Percentiles rank a stretch among this genome's conserved stretches.
Evolutionary conservation across 2,113 vertebrate genomes (phyloP).

Genomic region (Thinocorus orbignyianus): DNA sequence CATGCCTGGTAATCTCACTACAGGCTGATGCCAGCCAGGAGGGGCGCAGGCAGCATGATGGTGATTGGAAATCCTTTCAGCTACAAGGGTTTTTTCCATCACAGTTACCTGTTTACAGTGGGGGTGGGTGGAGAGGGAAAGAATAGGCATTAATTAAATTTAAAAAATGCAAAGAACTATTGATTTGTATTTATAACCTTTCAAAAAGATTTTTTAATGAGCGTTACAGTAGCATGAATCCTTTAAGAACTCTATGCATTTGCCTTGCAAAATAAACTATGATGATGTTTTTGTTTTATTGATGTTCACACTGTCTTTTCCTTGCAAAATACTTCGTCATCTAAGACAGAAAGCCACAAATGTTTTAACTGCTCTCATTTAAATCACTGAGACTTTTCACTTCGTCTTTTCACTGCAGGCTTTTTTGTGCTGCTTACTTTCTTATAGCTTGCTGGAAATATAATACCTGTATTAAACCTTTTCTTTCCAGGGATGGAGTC

Average conservation of each 20-base stretch:
- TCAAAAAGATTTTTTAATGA: not conserved
- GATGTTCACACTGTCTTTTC: not conserved
- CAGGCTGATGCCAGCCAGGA: not conserved
- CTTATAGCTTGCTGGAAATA: not conserved
- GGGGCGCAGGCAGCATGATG: not conserved
- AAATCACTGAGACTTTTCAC: not conserved
- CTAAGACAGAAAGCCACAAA: not conserved
- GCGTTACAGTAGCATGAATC: not conserved
- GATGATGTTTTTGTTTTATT: not conserved
- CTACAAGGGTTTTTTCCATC: not conserved
- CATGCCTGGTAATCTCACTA: not conserved
- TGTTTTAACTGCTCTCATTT: not conserved
- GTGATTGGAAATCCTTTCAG: not conserved
- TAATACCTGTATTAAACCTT: not conserved
- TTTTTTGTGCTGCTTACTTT: not conserved
- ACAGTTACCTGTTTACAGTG: not conserved
- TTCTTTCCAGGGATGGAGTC: not conserved
- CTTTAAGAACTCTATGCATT: not conserved
- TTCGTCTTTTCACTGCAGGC: not conserved
- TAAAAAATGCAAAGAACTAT: not conserved
- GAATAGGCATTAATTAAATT: not conserved
- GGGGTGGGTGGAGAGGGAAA: no score
- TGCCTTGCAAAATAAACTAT: not conserved
- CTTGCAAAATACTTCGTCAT: not conserved
- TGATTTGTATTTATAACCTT: not conserved